These are phyloP conservation scores for Ophion slaviceki DNA, from an alignment of 2,888 invertebrate species.

Conservation along the genomic window DNA sequence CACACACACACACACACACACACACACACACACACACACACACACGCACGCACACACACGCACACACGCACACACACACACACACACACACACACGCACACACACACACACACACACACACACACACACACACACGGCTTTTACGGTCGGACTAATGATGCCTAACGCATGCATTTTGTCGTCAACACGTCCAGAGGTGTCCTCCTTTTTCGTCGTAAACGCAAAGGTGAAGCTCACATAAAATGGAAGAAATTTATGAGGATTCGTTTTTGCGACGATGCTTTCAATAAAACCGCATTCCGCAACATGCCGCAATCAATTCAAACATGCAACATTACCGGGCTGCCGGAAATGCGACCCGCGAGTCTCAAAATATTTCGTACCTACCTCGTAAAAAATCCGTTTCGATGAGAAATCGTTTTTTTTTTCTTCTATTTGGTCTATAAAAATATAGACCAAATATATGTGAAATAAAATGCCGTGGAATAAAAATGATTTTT, in stretches of 20 bases:
- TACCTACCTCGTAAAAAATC: no score
- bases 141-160: slow-evolving; percentile 28
- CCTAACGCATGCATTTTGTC: slow-evolving; percentile 5
- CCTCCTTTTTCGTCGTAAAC: slow-evolving; percentile 1
- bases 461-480: no score
- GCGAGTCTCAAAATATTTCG: background rate
- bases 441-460: no score
- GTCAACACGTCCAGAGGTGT: slow-evolving; percentile 1
- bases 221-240: background rate
- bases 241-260: background rate
- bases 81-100: no score
- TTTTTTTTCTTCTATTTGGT: no score
- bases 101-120: no score
- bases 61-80: no score
- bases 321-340: background rate
- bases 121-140: background rate
- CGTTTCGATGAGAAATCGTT: no score
- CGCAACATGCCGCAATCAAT: background rate
- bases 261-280: background rate
- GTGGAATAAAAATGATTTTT: background rate
- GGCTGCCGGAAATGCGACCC: background rate
- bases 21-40: no score
- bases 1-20: no score
- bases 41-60: no score
- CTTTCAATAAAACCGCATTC: background rate